Evolutionary conservation across 2,888 invertebrate genomes (phyloP), one percentile per base, ranked within the genome.

Genomic region (Xylota segnis): DNA sequence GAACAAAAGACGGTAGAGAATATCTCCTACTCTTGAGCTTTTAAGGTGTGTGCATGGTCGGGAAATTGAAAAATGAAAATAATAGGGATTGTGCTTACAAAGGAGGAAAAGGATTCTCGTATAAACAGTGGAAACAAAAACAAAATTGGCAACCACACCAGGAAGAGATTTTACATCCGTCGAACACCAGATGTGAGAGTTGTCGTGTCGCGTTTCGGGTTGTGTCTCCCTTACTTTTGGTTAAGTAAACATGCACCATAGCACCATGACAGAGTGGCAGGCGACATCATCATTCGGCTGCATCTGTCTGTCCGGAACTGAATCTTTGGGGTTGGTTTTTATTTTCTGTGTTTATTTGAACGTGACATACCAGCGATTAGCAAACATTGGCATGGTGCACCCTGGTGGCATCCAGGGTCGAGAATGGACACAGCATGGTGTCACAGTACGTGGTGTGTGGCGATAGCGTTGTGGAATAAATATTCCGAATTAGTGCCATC

Each of bases 291-390:
- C 50, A 58, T 52, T 50, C 37, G 52, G 9, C 7, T 54, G 72
- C 59, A 61, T 59, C 65, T 43, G 37, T 54, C 50, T 65, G 52
- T 32, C 65, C 82, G 32, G 43, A 54, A 40, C 40, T 23, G 54
- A 78, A 61, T 71, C 63, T n/a, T 65, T 56, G 40, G 72, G 68
- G 43, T 59, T 58, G 29, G 4, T 43, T 43, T 66, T 43, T 14
- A 5, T 43, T n/a, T n/a, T 14, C 6, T 43, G 63, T 84, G 79
- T 78, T 78, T 78, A 83, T 83, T 63, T 54, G 74, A 70, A 68
- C 68, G 78, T 74, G 79, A 79, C 79, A 83, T 68, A 56, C 50
- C 43, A 75, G 52, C 70, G 83, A 84, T 84, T 84, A 84, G 83
- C 83, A 79, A 84, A 79, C 63, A 74, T 68, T 65, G 54, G 23